These are phyloP conservation scores for Chaetodon auriga DNA, from an alignment of 2,113 vertebrate genomes.

Conservation along the genomic window DNA sequence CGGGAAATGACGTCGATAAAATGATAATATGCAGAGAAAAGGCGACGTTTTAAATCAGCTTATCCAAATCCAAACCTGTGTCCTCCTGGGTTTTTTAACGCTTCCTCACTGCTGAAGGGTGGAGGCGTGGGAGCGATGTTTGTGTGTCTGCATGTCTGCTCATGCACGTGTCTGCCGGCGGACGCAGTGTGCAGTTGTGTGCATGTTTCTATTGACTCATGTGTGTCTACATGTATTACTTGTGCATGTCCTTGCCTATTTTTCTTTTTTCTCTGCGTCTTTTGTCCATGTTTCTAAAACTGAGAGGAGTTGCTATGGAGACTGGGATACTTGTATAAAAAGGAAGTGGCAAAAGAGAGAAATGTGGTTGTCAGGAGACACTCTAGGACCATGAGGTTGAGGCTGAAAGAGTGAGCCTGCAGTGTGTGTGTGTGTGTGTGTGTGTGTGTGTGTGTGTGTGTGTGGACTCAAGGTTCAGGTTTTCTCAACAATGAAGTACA, in stretches of 20 bases:
- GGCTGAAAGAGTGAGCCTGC: slow-evolving; percentile 30
- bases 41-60: not conserved
- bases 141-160: not conserved
- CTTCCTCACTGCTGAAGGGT: not conserved
- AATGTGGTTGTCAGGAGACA: slow-evolving; percentile 72
- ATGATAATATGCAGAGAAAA: not conserved
- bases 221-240: slow-evolving; percentile 45
- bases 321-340: slow-evolving; percentile 76
- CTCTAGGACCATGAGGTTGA: slow-evolving; percentile 41
- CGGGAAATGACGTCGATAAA: not conserved
- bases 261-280: slow-evolving; percentile 44
- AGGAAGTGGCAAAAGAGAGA: slow-evolving; percentile 69
- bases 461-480: slow-evolving; percentile 22
- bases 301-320: slow-evolving; percentile 80
- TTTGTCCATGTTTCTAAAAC: slow-evolving; percentile 76
- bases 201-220: slow-evolving; percentile 42
- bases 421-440: not conserved
- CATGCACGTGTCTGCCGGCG: not conserved
- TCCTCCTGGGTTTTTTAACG: not conserved
- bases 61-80: not conserved
- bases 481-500: slow-evolving; percentile 1
- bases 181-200: not conserved
- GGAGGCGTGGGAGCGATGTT: not conserved
- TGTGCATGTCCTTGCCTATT: slow-evolving; percentile 64
- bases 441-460: not conserved